Percentiles rank a stretch among this genome's conserved stretches.
These are phyloP conservation scores for Brachypterus glaber DNA, from an alignment of 2,888 invertebrate genomes.

Conservation along the genomic window DNA sequence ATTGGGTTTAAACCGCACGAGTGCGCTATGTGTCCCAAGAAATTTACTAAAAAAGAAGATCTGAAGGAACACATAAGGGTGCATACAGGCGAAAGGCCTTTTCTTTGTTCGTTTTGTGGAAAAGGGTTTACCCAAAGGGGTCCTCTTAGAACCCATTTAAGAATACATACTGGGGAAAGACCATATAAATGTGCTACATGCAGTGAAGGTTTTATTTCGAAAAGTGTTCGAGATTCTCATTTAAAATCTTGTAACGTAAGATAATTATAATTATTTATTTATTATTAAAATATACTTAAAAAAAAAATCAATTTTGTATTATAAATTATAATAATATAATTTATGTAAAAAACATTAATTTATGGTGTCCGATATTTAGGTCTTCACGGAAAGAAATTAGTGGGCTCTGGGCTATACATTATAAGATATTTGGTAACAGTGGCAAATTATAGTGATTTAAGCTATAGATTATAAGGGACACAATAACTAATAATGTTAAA, in stretches of 20 bases:
- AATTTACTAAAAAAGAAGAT: constrained; percentile 32
- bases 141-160: constrained; percentile 23
- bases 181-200: constrained; percentile 26
- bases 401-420: too few relatives aligned
- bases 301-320: too few relatives aligned
- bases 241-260: constrained; percentile 19
- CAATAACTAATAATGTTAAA: too few relatives aligned
- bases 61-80: constrained; percentile 35
- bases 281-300: too few relatives aligned
- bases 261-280: too few relatives aligned
- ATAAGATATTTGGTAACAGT: too few relatives aligned
- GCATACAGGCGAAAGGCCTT: constrained; percentile 21
- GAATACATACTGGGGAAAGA: constrained; percentile 19
- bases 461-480: too few relatives aligned
- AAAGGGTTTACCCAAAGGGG: constrained; percentile 42
- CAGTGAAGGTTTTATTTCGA: constrained; percentile 23
- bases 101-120: constrained; percentile 42
- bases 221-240: constrained; percentile 23
- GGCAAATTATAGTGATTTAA: too few relatives aligned
- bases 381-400: too few relatives aligned
- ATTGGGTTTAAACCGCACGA: constrained; percentile 26
- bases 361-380: too few relatives aligned
- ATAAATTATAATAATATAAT: too few relatives aligned
- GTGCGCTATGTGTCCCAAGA: constrained; percentile 27
- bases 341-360: too few relatives aligned